Evolutionary conservation across 2,888 invertebrate genomes (phyloP), one percentile per base, ranked within the genome.

Genomic region (Synergus umbraculus): DNA sequence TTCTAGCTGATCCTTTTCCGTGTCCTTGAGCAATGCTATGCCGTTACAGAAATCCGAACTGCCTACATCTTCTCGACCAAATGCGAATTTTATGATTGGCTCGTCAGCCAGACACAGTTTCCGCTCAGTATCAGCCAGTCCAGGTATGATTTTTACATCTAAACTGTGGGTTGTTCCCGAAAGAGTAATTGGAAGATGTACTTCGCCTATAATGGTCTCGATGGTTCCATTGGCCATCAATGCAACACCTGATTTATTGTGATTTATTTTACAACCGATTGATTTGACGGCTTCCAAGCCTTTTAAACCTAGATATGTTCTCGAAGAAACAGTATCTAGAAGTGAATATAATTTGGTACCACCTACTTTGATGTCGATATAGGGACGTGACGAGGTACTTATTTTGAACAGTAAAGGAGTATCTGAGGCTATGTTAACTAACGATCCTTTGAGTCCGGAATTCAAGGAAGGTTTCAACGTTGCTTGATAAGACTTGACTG

Each of bases 221-320:
- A 46, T 67, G 1, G 67, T 18, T 3, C 44, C 67, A 18, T 67
- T 46, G 9, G 67, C 67, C 43, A 67, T n/a, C 67, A n/a, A n/a
- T n/a, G n/a, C n/a, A n/a, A n/a, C n/a, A n/a, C n/a, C n/a, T n/a
- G n/a, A n/a, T n/a, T n/a, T n/a, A n/a, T n/a, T n/a, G n/a, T n/a
- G n/a, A n/a, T n/a, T n/a, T n/a, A n/a, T n/a, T n/a, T n/a, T n/a
- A n/a, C n/a, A n/a, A n/a, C n/a, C n/a, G n/a, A n/a, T n/a, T n/a
- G n/a, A n/a, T n/a, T n/a, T n/a, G n/a, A n/a, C n/a, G n/a, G n/a
- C n/a, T n/a, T n/a, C n/a, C n/a, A n/a, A n/a, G n/a, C n/a, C n/a
- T n/a, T n/a, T n/a, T n/a, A n/a, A n/a, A n/a, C n/a, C n/a, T n/a
- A n/a, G n/a, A n/a, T n/a, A n/a, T n/a, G n/a, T n/a, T n/a, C n/a